Base-by-base conservation (phyloP, 2,888 invertebrate genomes). In the Notodonta dromedarius region DNA sequence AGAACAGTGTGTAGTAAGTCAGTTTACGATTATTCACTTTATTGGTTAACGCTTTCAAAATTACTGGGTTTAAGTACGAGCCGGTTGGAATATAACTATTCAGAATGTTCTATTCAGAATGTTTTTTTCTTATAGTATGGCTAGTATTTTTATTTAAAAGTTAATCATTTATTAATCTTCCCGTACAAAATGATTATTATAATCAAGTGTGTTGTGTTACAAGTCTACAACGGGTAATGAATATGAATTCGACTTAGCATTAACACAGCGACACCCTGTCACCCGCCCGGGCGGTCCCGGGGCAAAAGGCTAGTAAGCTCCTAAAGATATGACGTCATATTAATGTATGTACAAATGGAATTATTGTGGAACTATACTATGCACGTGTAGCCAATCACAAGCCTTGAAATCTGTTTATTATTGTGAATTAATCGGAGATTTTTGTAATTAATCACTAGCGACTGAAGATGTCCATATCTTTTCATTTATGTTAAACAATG, bases 241-340 rank as follows among this genome's bases (percentile, higher is more conserved):
- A 87, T 86, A 90, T 87, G 88, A 88, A 83, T 84, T 89, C 81
- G 79, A 79, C 92, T 91, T 91, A 92, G 88, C 86, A 87, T 87
- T 87, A 90, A 88, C 83, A 91, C 89, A 90, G 91, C 92, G 92
- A 89, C 90, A 92, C 93, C 93, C 93, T 93, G 93, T 93, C 90
- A 90, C 86, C 92, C 91, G 87, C 90, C 92, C 93, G 92, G 88
- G 86, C 82, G 79, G 73, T 72, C 86, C 85, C 91, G 91, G 91
- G 90, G 79, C 90, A 90, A 92, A 92, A 93, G 91, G 92, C 92
- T 92, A 91, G 89, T 93, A 93, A 93, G 93, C 93, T 93, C 93
- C 88, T 92, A 92, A 89, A 91, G 93, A 93, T 93, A 93, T 93
- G 93, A 92, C 87, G 86, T 88, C 87, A 89, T 79, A 84, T 80